Conservation (phyloP, 2,888 invertebrate genomes). For the Apotomis betuletana region DNA sequence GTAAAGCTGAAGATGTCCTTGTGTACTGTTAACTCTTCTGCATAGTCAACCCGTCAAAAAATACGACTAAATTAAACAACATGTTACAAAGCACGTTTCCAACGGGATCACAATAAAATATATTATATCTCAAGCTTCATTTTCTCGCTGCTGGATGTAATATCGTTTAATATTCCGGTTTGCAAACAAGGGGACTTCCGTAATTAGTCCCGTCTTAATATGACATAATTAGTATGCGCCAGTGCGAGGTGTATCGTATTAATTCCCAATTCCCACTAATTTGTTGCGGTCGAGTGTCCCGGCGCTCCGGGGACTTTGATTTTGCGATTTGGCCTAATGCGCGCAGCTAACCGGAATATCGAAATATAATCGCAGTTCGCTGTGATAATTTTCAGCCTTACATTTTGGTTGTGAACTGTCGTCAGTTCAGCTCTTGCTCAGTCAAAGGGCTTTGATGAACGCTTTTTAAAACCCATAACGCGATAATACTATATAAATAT, state of each 20-base stretch:
- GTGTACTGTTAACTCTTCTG: too few species aligned
- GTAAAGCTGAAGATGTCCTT: too few species aligned
- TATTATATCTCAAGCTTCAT: background rate
- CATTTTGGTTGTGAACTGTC: background rate
- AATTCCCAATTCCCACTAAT: conserved; percentile 41
- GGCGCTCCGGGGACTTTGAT: conserved; percentile 17
- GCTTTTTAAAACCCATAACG: too few species aligned
- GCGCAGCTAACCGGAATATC: background rate
- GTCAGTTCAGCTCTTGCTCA: too few species aligned
- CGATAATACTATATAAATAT: too few species aligned
- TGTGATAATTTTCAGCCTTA: background rate
- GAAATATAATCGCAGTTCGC: background rate
- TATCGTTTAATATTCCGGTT: conserved; percentile 21
- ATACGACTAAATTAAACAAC: background rate
- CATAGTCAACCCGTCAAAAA: too few species aligned
- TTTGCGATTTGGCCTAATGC: conserved; percentile 12
- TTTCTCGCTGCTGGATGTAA: conserved; percentile 6
- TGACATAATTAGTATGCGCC: conserved; percentile 34
- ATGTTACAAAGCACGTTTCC: background rate
- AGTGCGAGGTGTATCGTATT: conserved; percentile 36
- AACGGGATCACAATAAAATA: background rate
- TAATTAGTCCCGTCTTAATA: conserved; percentile 35
- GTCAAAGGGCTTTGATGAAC: too few species aligned
- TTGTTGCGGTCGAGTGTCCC: conserved; percentile 36
- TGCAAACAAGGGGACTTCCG: conserved; percentile 26